Conservation (phyloP, 2,888 invertebrate species). For the Hedya salicella region DNA sequence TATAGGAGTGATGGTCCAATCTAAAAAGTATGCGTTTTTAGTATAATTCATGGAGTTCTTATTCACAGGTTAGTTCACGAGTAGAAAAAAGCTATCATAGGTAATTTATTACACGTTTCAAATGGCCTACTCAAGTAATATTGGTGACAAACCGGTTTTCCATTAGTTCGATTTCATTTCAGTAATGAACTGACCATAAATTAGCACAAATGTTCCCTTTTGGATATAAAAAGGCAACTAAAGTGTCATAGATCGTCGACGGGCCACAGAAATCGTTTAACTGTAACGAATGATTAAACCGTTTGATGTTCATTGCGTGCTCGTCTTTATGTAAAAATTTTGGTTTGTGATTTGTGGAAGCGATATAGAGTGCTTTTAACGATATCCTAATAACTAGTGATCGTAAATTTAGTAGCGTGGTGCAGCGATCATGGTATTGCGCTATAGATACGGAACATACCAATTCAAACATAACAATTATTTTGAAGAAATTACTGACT, state of each 20-base stretch:
- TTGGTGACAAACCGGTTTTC: constrained; percentile 32
- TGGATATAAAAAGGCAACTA: constrained; percentile 74
- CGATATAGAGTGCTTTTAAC: neutral
- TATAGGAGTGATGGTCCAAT: no score
- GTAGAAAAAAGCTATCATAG: neutral
- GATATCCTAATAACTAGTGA: neutral
- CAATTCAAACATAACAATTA: no score
- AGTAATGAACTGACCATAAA: constrained; percentile 70
- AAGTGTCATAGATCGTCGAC: constrained; percentile 69
- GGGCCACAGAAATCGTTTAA: constrained; percentile 8
- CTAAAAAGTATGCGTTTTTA: no score
- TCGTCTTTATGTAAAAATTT: neutral
- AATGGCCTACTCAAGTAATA: constrained; percentile 10
- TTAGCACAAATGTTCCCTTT: constrained; percentile 66
- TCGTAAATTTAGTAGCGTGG: no score
- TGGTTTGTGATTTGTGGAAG: neutral
- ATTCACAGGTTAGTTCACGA: no score
- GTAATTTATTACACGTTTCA: neutral
- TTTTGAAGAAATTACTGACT: no score
- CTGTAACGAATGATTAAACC: neutral
- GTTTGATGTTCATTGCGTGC: constrained; percentile 27
- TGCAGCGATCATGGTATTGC: no score
- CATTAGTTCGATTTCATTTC: constrained; percentile 57
- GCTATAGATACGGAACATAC: no score
- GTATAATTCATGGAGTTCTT: no score